These are phyloP conservation scores for Lepisosteus oculatus DNA, from an alignment of 2,113 vertebrate species.

Conservation along the genomic window DNA sequence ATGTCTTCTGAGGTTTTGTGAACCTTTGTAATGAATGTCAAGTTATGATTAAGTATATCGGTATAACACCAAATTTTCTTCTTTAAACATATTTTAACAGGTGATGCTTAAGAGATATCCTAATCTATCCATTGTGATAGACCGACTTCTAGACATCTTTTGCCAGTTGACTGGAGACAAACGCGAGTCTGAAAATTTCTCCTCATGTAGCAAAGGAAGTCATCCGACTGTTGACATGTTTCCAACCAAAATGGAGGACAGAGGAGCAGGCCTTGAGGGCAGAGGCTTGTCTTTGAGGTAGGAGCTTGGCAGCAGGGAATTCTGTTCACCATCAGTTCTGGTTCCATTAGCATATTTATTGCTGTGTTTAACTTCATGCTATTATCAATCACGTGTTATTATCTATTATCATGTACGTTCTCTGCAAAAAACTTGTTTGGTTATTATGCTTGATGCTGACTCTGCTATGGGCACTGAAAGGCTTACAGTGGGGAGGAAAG, in stretches of 20 bases:
- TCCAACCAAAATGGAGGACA: constrained; percentile 55
- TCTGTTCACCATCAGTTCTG: neutral
- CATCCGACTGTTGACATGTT: constrained; percentile 19
- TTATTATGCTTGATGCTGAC: too few relatives aligned
- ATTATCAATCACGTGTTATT: too few relatives aligned
- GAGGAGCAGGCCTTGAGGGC: constrained; percentile 71
- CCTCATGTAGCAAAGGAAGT: constrained; percentile 11
- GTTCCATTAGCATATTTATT: too few relatives aligned
- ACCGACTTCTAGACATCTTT: constrained; percentile 88
- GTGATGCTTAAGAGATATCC: constrained; percentile 76
- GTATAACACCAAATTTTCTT: too few relatives aligned
- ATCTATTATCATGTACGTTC: too few relatives aligned
- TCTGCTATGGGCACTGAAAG: too few relatives aligned
- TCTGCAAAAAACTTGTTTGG: too few relatives aligned
- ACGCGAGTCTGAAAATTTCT: constrained; percentile 48
- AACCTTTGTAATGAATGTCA: neutral
- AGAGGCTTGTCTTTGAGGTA: constrained; percentile 87
- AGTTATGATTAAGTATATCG: neutral
- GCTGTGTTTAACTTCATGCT: too few relatives aligned
- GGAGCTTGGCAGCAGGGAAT: neutral
- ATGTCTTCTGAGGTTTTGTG: neutral
- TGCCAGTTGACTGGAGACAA: constrained; percentile 80
- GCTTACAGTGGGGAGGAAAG: too few relatives aligned
- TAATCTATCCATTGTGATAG: constrained; percentile 63
- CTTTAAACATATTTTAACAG: constrained; percentile 46